Conservation (phyloP, 1,140 invertebrate species). For the Anastrepha ludens region DNA sequence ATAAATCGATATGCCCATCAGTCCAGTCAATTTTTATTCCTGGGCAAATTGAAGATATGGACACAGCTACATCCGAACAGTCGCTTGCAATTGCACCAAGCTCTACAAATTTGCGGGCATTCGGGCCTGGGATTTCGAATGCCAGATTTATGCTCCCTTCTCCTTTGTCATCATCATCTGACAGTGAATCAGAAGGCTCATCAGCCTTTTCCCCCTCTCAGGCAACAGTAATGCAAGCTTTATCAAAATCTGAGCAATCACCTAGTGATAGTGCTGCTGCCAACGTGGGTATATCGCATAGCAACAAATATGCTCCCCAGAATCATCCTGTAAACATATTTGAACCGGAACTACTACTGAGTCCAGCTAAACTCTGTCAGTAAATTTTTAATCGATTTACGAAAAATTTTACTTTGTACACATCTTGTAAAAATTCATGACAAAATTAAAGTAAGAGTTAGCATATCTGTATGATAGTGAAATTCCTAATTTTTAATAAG, state of each 20-base stretch:
- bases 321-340: constrained; percentile 60
- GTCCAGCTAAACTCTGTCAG: constrained; percentile 73
- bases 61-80: neutral
- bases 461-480: neutral
- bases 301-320: constrained; percentile 42
- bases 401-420: neutral
- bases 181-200: constrained; percentile 52
- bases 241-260: neutral
- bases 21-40: constrained; percentile 46
- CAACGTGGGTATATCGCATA: constrained; percentile 56
- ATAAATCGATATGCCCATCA: constrained; percentile 65
- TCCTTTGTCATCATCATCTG: constrained; percentile 58
- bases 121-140: neutral
- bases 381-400: constrained; percentile 54
- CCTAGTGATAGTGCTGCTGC: constrained; percentile 56
- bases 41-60: constrained; percentile 11
- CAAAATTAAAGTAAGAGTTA: neutral
- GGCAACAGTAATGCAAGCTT: constrained; percentile 24
- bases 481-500: neutral
- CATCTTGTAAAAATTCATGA: neutral
- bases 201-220: constrained; percentile 47
- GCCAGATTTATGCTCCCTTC: constrained; percentile 56
- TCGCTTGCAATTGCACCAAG: neutral
- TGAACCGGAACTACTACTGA: constrained; percentile 72
- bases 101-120: neutral